Base-by-base conservation (phyloP, 2,797 vertebrate species). In the Poeciliopsis paucimaculata region DNA sequence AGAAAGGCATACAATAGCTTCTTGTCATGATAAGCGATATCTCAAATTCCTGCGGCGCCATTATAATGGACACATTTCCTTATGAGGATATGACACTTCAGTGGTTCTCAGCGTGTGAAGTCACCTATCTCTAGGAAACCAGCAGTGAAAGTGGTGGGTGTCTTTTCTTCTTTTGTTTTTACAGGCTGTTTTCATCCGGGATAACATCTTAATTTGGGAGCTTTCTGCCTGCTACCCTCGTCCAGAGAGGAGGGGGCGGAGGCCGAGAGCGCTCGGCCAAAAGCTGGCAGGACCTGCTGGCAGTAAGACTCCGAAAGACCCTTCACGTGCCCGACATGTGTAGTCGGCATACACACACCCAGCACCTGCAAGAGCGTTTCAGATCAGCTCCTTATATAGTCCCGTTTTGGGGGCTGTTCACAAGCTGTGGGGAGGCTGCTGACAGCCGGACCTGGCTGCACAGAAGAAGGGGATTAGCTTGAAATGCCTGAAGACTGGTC, bases 21-120 rank as follows among this genome's bases (percentile, higher is more conserved):
- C 82, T 53, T 6, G 78, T 73, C 31, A 16, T 55, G 82, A 90
- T 88, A 79, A 80, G 64, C 79, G 85, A 81, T 88, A 73, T 84
- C 89, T 91, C 82, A 8, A 88, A 92, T 91, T 91, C 91, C 87
- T 84, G 1, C 0, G 34, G 77, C 76, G 72, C 79, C 83, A 76
- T 79, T 81, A 78, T 81, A 90, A 92, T 73, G 80, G 87, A 76
- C 88, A 90, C 87, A 94, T 94, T 91, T 96, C 97, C 97, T 96
- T 97, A 96, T 96, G 95, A 95, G 95, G 96, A 95, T 88, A 93
- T 81, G 78, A 94, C 57, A 34, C 31, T 64, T 64, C 90, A 92
- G 87, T 93, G 94, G 96, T 97, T 97, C 96, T 96, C 96, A 95
- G 93, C 94, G 92, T 77, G 94, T 98, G 96, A 97, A 96, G 95